Conservation (phyloP, 2,888 invertebrate species). For the Macrophya annulata region DNA sequence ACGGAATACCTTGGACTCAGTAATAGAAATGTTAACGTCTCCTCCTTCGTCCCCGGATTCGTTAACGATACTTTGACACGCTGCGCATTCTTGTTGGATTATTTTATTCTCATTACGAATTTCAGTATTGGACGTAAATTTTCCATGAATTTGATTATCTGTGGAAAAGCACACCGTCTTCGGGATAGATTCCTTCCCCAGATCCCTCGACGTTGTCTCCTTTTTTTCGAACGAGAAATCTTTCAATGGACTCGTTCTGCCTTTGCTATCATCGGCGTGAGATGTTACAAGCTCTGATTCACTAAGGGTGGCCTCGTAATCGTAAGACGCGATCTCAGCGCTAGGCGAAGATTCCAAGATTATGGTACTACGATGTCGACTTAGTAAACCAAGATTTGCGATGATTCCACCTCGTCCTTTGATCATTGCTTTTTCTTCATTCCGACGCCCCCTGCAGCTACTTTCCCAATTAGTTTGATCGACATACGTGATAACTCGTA, state of each 20-base stretch:
- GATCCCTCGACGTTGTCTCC: not conserved
- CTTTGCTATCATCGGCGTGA: not conserved
- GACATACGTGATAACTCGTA: not conserved
- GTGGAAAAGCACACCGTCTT: constrained; percentile 32
- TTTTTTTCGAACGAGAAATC: not conserved
- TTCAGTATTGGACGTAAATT: not conserved
- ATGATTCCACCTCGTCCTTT: constrained; percentile 15
- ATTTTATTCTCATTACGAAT: not conserved
- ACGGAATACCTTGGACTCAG: constrained; percentile 7
- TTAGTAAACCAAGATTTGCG: not conserved
- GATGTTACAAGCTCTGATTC: constrained; percentile 64
- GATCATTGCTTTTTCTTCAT: constrained; percentile 34
- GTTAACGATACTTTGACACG: constrained; percentile 11
- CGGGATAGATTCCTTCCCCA: not conserved
- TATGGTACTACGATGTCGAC: constrained; percentile 19
- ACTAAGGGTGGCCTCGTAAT: constrained; percentile 66
- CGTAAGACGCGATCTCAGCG: constrained; percentile 59
- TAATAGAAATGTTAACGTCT: not conserved
- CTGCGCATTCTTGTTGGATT: not conserved
- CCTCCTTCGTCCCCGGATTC: constrained; percentile 19
- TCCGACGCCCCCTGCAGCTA: constrained; percentile 9
- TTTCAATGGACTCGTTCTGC: not conserved
- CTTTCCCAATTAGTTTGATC: not conserved
- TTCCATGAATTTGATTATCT: constrained; percentile 42
- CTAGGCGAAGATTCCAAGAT: constrained; percentile 37